Evolutionary conservation across 2,113 vertebrate species (phyloP), one percentile per base, ranked within the genome.

Genomic region (Eulacestoma nigropectus): DNA sequence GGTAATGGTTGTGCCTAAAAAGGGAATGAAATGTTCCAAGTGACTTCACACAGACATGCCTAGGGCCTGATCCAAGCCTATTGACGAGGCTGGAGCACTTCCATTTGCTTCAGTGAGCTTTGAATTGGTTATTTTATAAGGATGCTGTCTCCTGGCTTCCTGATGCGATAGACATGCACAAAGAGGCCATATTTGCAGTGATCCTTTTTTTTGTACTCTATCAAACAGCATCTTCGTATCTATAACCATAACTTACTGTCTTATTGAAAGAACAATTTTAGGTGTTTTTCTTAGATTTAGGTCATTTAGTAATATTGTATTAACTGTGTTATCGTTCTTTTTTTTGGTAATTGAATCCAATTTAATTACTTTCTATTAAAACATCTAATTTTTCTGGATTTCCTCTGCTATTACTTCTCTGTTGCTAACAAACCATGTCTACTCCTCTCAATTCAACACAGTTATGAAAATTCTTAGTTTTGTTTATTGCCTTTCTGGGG

Each of bases 11-110:
- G 91, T 91, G 93, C 94, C 96, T 93, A 90, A 96, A 95, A 96
- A 95, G 76, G 93, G 95, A 96, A 95, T 97, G 91, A 92, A 95
- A 84, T 96, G 95, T 96, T 96, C 95, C 95, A 94, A 96, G 84
- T 95, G 93, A 97, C 93, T 96, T 97, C 96, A 96, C 94, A 87
- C 93, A 94, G 91, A 94, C 86, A 97, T 95, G 95, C 95, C 70
- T 94, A 94, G 93, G 77, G 94, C 91, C 91, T 89, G 95, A 92
- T 97, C 95, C 96, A 97, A 97, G 95, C 80, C 96, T 96, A 96
- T 96, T 97, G 94, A 95, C 60, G 25, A 53, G 55, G 68, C 63
- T 97, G 95, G 95, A 96, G 95, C 90, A 84, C 73, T 95, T 96
- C 95, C 96, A 95, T 92, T 94, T 95, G 93, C 94, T 96, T 91